Evolutionary conservation across 2,888 invertebrate genomes (phyloP).

Genomic region (Lottia gigantea): DNA sequence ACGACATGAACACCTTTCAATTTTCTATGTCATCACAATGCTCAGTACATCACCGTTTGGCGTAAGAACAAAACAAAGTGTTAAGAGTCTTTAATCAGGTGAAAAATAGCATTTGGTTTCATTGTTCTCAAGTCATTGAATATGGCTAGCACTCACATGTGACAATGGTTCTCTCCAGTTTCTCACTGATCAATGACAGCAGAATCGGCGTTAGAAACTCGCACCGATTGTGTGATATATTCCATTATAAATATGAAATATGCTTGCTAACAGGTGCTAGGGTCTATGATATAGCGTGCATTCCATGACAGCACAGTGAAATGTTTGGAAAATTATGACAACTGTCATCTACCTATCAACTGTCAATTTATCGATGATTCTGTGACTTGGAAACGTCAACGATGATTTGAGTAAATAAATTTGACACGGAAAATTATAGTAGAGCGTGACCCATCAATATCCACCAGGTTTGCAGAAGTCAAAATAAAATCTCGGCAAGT

Average conservation of each 20-base stretch:
- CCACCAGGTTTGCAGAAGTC: not conserved
- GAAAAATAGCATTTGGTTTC: not conserved
- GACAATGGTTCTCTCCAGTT: not conserved
- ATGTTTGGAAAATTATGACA: not conserved
- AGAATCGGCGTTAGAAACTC: too few species aligned
- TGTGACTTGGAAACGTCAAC: conserved; percentile 2
- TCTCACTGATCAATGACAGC: not conserved
- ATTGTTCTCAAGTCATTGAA: not conserved
- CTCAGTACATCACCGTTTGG: conserved; percentile 5
- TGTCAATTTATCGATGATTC: conserved; percentile 5
- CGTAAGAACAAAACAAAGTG: conserved; percentile 1
- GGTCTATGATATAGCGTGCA: too few species aligned
- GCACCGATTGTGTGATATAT: not conserved
- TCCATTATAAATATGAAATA: not conserved
- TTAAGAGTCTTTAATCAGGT: conserved; percentile 8
- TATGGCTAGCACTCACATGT: not conserved
- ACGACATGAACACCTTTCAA: not conserved
- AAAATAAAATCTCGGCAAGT: conserved; percentile 5
- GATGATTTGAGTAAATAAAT: not conserved
- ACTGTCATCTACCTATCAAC: conserved; percentile 1
- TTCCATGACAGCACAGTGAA: too few species aligned
- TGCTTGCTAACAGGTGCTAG: too few species aligned
- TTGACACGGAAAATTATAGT: conserved; percentile 9
- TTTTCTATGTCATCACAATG: not conserved
- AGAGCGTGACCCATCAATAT: conserved; percentile 2